Percentiles rank a stretch among this genome's conserved stretches.
Conservation (phyloP, 1,140 invertebrate genomes). For the Forficula auricularia region DNA sequence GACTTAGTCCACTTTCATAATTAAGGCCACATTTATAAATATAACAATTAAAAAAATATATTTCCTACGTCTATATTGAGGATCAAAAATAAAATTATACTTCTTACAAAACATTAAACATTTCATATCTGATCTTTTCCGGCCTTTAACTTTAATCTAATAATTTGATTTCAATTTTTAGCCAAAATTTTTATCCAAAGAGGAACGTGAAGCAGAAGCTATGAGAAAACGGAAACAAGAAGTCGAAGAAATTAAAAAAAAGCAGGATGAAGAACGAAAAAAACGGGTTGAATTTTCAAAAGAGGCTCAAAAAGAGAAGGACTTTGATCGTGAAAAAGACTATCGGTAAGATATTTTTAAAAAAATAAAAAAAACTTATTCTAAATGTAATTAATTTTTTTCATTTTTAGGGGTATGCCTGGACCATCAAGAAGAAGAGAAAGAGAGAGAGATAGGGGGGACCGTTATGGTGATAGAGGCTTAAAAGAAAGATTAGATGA, state of each 20-base stretch:
- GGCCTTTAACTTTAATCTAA: no score
- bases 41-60: no score
- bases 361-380: background rate
- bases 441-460: constrained; percentile 23
- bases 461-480: constrained; percentile 17
- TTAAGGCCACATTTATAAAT: no score
- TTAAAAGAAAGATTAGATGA: constrained; percentile 21
- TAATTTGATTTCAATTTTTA: constrained; percentile 27
- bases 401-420: background rate
- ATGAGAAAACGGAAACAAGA: constrained; percentile 74
- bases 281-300: constrained; percentile 37
- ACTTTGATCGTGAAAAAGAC: constrained; percentile 29
- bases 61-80: no score
- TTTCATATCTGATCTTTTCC: no score
- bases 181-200: constrained; percentile 93
- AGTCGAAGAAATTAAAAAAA: constrained; percentile 46
- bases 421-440: constrained; percentile 11
- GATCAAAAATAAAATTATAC: no score
- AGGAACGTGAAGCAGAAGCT: constrained; percentile 79
- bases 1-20: no score
- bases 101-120: no score
- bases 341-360: constrained; percentile 3
- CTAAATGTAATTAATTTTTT: background rate
- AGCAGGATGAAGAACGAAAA: constrained; percentile 52
- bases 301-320: constrained; percentile 25